A percentile compares a stretch with the other conserved stretches of the same genome.
These are phyloP conservation scores for Mormyrus lacerda DNA, from an alignment of 2,113 vertebrate species.

Conservation along the genomic window DNA sequence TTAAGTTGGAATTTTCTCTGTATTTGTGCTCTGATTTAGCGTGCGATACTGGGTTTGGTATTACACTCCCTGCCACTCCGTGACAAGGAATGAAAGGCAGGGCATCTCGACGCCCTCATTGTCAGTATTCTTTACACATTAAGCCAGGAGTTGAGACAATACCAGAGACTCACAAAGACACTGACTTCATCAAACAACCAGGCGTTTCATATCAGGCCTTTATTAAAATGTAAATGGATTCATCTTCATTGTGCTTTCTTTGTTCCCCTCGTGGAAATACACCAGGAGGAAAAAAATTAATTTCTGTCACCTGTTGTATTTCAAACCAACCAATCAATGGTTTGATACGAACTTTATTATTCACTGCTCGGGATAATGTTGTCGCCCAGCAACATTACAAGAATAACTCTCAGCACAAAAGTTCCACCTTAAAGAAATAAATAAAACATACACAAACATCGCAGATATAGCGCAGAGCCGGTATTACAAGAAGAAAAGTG, in stretches of 20 bases:
- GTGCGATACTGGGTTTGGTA: background rate
- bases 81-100: background rate
- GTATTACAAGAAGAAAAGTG: background rate
- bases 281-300: background rate
- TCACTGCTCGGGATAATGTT: background rate
- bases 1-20: background rate
- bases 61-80: background rate
- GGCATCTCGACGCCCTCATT: background rate
- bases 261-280: background rate
- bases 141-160: background rate
- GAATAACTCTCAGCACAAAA: background rate
- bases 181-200: constrained; percentile 9
- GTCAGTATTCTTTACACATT: constrained; percentile 10
- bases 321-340: background rate
- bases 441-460: background rate
- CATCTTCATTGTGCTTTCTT: background rate
- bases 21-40: background rate
- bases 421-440: background rate
- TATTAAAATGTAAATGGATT: constrained; percentile 14
- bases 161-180: background rate
- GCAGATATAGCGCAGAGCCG: background rate
- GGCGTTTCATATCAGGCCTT: background rate
- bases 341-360: background rate
- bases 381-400: background rate
- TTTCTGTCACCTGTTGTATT: background rate